Conservation (phyloP, 1,140 invertebrate genomes). For the Rhopalosiphum padi region DNA sequence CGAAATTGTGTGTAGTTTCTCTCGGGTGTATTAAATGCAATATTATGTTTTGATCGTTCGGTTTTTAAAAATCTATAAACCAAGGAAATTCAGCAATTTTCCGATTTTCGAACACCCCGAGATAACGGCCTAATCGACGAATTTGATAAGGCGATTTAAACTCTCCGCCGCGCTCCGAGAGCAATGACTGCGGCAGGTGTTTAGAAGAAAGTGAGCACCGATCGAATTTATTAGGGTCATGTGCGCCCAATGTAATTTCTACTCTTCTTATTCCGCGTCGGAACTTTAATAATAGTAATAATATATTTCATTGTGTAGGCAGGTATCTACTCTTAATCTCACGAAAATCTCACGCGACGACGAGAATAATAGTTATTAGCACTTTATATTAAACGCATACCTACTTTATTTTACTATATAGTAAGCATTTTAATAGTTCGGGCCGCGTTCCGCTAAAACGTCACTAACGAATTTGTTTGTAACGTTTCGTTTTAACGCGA, state of each 20-base stretch:
- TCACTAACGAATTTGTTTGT: neutral
- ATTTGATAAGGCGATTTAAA: neutral
- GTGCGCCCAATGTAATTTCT: conserved; percentile 28
- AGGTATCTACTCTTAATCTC: neutral
- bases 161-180: neutral
- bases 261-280: neutral
- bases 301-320: conserved; percentile 6
- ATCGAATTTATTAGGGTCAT: conserved; percentile 35
- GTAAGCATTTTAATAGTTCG: neutral
- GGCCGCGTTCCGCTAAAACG: neutral
- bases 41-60: neutral
- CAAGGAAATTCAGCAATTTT: neutral
- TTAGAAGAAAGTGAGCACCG: conserved; percentile 23
- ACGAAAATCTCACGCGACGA: neutral
- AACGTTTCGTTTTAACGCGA: neutral
- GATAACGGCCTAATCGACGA: neutral
- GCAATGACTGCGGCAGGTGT: conserved; percentile 5
- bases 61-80: neutral
- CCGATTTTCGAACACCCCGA: neutral
- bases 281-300: neutral
- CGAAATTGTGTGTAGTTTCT: neutral
- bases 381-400: neutral
- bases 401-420: neutral
- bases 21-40: neutral
- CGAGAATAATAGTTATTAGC: neutral